A percentile compares a stretch with the other conserved stretches of the same genome.
Conservation (phyloP, 2,113 vertebrate species). For the Saiga tatarica region DNA sequence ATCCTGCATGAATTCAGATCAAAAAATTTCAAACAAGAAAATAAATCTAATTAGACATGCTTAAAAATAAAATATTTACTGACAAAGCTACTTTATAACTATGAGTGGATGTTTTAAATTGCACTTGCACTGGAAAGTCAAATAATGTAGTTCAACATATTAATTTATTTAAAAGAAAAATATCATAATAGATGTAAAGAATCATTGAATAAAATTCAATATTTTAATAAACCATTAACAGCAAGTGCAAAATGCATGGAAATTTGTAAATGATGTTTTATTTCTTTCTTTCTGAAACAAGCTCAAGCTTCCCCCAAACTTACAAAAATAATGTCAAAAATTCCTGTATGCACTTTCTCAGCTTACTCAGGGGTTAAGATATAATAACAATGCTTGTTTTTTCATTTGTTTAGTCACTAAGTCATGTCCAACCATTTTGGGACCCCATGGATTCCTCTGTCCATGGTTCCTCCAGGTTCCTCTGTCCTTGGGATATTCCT, state of each 20-base stretch:
- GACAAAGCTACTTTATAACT: neutral
- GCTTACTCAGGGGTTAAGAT: neutral
- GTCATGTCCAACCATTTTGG: neutral
- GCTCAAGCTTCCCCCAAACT: neutral
- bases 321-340: neutral
- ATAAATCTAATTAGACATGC: neutral
- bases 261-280: neutral
- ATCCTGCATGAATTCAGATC: neutral
- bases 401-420: neutral
- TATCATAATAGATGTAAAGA: neutral
- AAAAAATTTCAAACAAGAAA: neutral
- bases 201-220: neutral
- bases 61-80: neutral
- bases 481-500: neutral
- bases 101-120: neutral
- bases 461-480: neutral
- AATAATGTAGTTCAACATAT: neutral
- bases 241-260: neutral
- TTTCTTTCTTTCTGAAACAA: neutral
- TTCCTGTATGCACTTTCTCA: neutral
- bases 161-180: neutral
- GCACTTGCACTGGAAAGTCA: neutral
- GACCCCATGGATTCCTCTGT: neutral
- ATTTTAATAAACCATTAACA: neutral
- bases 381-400: neutral